These are phyloP conservation scores for Melospiza melodia DNA, from an alignment of 2,113 vertebrate genomes.

Conservation along the genomic window DNA sequence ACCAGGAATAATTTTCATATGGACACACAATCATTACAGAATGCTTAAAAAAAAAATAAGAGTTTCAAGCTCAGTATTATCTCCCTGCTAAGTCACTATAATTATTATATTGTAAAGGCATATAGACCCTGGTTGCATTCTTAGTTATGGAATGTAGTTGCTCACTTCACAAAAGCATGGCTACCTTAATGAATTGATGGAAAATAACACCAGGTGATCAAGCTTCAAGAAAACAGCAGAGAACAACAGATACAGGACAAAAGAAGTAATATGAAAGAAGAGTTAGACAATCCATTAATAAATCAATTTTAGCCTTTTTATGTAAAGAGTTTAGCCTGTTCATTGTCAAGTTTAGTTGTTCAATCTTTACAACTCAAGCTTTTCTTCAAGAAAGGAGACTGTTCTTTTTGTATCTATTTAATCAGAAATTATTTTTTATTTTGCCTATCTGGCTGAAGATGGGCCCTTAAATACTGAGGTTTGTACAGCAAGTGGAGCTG, in stretches of 20 bases:
- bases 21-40: not conserved
- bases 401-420: not conserved
- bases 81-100: not conserved
- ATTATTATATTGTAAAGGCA: not conserved
- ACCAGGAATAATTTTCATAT: not conserved
- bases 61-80: not conserved
- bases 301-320: not conserved
- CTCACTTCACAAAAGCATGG: not conserved
- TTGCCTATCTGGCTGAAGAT: not conserved
- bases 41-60: not conserved
- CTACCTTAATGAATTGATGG: not conserved
- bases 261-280: not conserved
- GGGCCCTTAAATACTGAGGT: constrained; percentile 39
- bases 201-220: not conserved
- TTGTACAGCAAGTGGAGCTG: constrained; percentile 28
- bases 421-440: constrained; percentile 55
- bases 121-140: not conserved
- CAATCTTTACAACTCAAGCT: not conserved
- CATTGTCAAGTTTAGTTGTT: not conserved
- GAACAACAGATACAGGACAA: not conserved
- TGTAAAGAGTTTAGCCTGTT: not conserved
- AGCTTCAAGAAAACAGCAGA: not conserved
- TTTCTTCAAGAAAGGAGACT: not conserved
- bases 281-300: not conserved
- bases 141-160: not conserved